These are phyloP conservation scores for Geococcyx californianus DNA, from an alignment of 2,113 vertebrate species.

Conservation along the genomic window DNA sequence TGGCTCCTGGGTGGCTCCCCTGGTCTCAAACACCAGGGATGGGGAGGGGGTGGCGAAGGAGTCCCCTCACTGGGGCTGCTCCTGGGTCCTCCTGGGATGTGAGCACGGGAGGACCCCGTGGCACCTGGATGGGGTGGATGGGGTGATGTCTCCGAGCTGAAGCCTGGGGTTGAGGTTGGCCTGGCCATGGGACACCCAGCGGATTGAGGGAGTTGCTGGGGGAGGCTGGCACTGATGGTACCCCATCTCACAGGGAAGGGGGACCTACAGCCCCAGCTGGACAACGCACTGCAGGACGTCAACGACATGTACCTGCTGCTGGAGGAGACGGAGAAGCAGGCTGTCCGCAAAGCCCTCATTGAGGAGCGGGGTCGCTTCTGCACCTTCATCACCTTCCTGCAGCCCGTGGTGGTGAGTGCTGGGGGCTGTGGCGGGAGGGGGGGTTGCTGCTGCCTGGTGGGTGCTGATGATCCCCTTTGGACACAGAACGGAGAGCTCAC, in stretches of 20 bases:
- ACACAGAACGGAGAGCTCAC: constrained; percentile 91
- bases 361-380: constrained; percentile 96
- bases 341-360: constrained; percentile 91
- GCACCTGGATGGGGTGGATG: background rate
- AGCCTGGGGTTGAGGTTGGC: background rate
- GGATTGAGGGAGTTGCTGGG: background rate
- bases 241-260: constrained; percentile 82
- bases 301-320: constrained; percentile 95
- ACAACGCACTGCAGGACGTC: constrained; percentile 95
- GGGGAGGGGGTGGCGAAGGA: background rate
- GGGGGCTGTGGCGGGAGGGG: accelerated
- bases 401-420: constrained; percentile 92
- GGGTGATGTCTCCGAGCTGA: background rate
- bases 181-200: background rate
- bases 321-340: constrained; percentile 98
- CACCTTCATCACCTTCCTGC: constrained; percentile 90
- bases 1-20: background rate
- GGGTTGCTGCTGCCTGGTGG: accelerated
- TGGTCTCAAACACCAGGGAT: background rate
- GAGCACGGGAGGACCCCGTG: background rate
- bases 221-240: background rate
- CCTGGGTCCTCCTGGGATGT: background rate
- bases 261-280: constrained; percentile 95
- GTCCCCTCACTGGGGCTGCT: background rate
- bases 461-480: background rate